Conservation (phyloP, 1,140 invertebrate genomes). For the Drosophila bipectinata region DNA sequence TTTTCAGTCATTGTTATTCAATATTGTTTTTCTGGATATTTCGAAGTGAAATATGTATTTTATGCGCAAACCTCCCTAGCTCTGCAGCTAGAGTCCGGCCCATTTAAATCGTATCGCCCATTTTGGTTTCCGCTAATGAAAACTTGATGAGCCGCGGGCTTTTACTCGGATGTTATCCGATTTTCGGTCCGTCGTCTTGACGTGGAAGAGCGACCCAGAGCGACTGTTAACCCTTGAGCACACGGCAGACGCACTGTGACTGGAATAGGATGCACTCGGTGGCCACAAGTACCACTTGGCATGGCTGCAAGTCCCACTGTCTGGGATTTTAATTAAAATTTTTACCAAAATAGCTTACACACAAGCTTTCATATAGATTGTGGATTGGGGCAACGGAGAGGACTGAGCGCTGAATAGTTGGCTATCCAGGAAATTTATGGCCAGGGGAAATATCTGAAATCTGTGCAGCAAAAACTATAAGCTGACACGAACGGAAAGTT, state of each 20-base stretch:
- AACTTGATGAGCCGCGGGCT: slow-evolving; percentile 17
- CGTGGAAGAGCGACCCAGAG: slow-evolving; percentile 1
- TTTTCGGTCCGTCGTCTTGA: slow-evolving; percentile 29
- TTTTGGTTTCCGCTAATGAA: slow-evolving; percentile 7
- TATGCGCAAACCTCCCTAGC: no score
- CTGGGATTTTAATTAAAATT: slow-evolving; percentile 80
- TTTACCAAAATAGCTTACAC: slow-evolving; percentile 67
- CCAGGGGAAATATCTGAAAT: slow-evolving; percentile 57
- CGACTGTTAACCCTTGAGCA: slow-evolving; percentile 59
- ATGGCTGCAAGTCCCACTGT: slow-evolving; percentile 64
- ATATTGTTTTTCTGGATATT: no score
- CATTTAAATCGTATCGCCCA: background rate
- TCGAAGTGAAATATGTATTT: no score
- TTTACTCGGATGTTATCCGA: slow-evolving; percentile 49
- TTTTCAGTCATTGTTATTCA: no score
- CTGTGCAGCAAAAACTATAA: slow-evolving; percentile 71
- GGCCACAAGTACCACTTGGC: slow-evolving; percentile 17
- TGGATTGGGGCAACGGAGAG: background rate
- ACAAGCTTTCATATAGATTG: slow-evolving; percentile 1
- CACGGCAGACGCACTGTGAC: slow-evolving; percentile 56
- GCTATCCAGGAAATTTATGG: slow-evolving; percentile 70
- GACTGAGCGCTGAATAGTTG: slow-evolving; percentile 65
- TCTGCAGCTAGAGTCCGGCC: background rate
- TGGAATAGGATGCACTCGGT: slow-evolving; percentile 9
- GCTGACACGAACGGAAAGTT: slow-evolving; percentile 65